Evolutionary conservation across 37 sponge, comb jelly and placozoan species (phyloP), one percentile per base, ranked within the genome.

Genomic region (Ephydatia muelleri): DNA sequence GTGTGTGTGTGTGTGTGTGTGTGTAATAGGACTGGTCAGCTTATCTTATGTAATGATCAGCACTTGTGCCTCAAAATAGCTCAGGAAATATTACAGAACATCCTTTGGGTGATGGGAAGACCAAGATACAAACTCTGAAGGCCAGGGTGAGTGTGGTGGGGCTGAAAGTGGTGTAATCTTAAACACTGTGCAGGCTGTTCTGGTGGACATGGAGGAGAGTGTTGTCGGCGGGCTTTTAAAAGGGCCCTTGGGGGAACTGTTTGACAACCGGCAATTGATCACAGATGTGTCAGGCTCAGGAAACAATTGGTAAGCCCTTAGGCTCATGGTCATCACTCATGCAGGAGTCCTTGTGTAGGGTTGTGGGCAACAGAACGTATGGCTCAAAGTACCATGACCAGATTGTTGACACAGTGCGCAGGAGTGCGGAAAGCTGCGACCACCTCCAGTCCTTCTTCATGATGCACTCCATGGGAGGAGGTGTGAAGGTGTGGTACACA

Each of bases 181-280:
- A 8, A 12, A 40, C 65, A n/a, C 2, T 92, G 0, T 79, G 30
- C 78, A 95, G 92, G 97, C 99, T 32, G 99, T 98, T n/a, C 76
- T 98, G 65, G 84, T 98, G 37, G 99, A 98, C 82, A 98, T 98
- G 99, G 99, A 98, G 87, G 97, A 98, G 67, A 92, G 99, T 36
- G 99, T 98, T 30, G 95, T 98, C 72, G 93, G 90, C 73, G 90
- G 91, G 65, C 73, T 96, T 35, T 34, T 98, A 33, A 85, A 80
- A 27, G 92, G 95, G 21, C 89, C 92, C 2, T 82, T 98, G 31
- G 94, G 99, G 19, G 99, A 98, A 71, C 80, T 98, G 35, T 98
- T 98, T 86, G 95, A 96, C 86, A 90, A 93, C 38, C 90, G 77
- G 30, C 95, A 96, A 65, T 82, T 96, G 36, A 84, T 98, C 16